phyloP scores from a whole-genome alignment of 2,888 invertebrate genomes.

The Hirtodrosophila duncani region DNA sequence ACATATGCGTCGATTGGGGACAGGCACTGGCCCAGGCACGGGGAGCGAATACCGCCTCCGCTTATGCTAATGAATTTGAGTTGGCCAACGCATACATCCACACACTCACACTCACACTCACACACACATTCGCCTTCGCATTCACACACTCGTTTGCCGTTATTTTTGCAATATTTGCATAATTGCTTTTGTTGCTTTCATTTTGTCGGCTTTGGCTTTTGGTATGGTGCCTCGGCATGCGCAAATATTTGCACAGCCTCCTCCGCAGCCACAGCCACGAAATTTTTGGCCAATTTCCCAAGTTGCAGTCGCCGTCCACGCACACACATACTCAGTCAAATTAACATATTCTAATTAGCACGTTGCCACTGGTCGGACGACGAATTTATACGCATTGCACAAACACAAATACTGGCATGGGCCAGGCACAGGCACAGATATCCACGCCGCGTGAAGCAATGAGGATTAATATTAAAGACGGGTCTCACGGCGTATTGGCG shows the following conservation, averaged over 20 bases:
- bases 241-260: slow-evolving; percentile 49
- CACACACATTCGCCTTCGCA: not conserved
- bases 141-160: slow-evolving; percentile 43
- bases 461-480: slow-evolving; percentile 41
- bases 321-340: slow-evolving; percentile 4
- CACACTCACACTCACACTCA: slow-evolving; percentile 4
- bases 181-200: slow-evolving; percentile 63
- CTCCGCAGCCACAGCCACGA: slow-evolving; percentile 23
- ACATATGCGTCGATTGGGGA: not conserved
- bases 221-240: slow-evolving; percentile 10
- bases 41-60: slow-evolving; percentile 29
- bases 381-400: slow-evolving; percentile 56
- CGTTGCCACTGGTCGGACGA: slow-evolving; percentile 40
- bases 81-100: slow-evolving; percentile 23
- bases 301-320: slow-evolving; percentile 38
- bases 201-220: slow-evolving; percentile 44
- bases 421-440: slow-evolving; percentile 12
- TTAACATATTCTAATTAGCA: slow-evolving; percentile 64
- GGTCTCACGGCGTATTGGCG: slow-evolving; percentile 40
- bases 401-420: slow-evolving; percentile 4
- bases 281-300: slow-evolving; percentile 60
- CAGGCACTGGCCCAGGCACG: slow-evolving; percentile 10
- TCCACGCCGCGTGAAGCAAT: slow-evolving; percentile 44
- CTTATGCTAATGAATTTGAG: slow-evolving; percentile 53
- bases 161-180: slow-evolving; percentile 65